Conservation (phyloP, 2,888 invertebrate species). For the Pegoplata infirma region DNA sequence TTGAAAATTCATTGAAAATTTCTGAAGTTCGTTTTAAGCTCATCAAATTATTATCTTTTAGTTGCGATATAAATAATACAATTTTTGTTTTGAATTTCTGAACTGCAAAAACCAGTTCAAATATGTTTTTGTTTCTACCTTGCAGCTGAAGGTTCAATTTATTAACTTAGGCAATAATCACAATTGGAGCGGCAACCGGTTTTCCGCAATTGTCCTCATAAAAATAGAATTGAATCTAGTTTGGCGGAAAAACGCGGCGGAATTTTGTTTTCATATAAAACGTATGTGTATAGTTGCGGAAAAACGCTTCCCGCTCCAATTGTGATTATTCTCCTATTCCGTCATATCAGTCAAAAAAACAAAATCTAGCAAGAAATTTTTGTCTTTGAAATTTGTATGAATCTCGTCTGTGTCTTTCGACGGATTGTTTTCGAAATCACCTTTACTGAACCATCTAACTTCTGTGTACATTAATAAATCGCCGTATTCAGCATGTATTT, state of each 20-base stretch:
- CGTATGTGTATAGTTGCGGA: too few relatives aligned
- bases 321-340: too few relatives aligned
- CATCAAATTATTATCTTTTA: background rate
- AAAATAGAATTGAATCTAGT: too few relatives aligned
- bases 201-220: too few relatives aligned
- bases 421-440: background rate
- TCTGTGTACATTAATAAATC: slow-evolving; percentile 11
- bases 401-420: background rate
- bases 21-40: background rate
- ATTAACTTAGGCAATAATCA: too few relatives aligned
- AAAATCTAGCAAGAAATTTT: too few relatives aligned
- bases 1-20: background rate
- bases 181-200: too few relatives aligned
- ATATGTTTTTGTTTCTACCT: background rate
- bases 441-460: slow-evolving; percentile 15
- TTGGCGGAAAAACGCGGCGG: too few relatives aligned
- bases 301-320: too few relatives aligned
- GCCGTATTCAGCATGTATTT: slow-evolving; percentile 3
- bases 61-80: background rate
- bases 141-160: background rate
- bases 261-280: too few relatives aligned
- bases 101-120: background rate
- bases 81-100: background rate
- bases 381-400: too few relatives aligned
- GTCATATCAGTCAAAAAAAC: background rate